phyloP scores from a whole-genome alignment of 2,888 invertebrate species.

The Philereme vetulata region DNA sequence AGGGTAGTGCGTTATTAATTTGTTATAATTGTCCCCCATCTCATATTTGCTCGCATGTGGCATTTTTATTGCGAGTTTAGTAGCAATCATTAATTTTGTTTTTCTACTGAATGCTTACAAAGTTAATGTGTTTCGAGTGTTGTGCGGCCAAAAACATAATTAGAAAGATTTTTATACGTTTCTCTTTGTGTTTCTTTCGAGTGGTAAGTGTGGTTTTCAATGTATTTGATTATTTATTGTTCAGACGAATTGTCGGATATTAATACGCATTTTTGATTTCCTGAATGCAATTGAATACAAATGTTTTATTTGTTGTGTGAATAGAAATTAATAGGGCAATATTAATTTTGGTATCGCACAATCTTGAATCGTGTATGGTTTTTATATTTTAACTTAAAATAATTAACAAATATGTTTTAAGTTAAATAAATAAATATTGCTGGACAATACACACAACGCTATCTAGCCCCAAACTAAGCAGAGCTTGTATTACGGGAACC shows the following conservation, averaged over 20 bases:
- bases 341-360: neutral
- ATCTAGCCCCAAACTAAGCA: no score
- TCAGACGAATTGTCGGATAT: conserved; percentile 51
- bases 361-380: neutral
- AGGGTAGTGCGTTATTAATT: conserved; percentile 83
- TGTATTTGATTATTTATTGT: conserved; percentile 57
- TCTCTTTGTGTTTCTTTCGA: conserved; percentile 56
- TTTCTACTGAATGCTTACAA: conserved; percentile 68
- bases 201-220: conserved; percentile 71
- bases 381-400: no score
- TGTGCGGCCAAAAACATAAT: conserved; percentile 62
- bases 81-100: conserved; percentile 83
- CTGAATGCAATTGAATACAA: conserved; percentile 15
- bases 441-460: no score
- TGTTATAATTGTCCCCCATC: conserved; percentile 79
- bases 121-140: conserved; percentile 74
- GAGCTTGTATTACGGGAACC: no score
- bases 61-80: conserved; percentile 83
- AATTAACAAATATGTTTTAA: no score
- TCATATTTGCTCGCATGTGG: conserved; percentile 81
- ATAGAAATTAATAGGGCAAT: neutral
- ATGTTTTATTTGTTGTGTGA: neutral
- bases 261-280: conserved; percentile 39
- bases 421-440: no score
- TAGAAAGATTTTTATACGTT: conserved; percentile 61